A percentile compares a stretch with the other conserved stretches of the same genome.
phyloP scores from a whole-genome alignment of 2,797 vertebrate species.

The Semaprochilodus insignis region DNA sequence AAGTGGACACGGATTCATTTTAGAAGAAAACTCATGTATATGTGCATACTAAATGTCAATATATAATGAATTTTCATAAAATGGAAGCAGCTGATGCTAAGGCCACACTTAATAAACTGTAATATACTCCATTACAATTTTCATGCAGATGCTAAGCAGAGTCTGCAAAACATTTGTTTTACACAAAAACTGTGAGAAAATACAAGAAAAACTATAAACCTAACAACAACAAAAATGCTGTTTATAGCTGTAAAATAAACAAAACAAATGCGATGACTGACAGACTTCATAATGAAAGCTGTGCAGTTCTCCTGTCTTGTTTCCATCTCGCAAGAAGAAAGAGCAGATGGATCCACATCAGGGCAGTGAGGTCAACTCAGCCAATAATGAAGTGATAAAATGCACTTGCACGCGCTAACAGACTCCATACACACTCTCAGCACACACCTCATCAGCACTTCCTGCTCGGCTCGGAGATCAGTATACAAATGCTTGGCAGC shows the following conservation, averaged over 20 bases:
- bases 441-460: conserved; percentile 66
- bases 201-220: neutral
- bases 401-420: conserved; percentile 63
- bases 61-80: too few relatives aligned
- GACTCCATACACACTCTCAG: conserved; percentile 58
- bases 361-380: conserved; percentile 50
- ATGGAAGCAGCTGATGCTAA: too few relatives aligned
- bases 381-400: conserved; percentile 65
- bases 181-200: neutral
- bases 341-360: conserved; percentile 46
- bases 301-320: conserved; percentile 29
- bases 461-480: conserved; percentile 60
- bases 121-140: too few relatives aligned
- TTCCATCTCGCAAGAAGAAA: conserved; percentile 38
- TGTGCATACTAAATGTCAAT: too few relatives aligned
- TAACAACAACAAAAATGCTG: neutral
- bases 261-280: neutral
- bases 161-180: conserved; percentile 16
- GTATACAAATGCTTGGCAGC: conserved; percentile 61
- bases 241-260: conserved; percentile 16
- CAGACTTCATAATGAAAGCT: conserved; percentile 21
- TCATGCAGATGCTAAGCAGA: conserved; percentile 12
- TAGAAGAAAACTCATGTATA: too few relatives aligned
- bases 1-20: too few relatives aligned
- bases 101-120: too few relatives aligned